Evolutionary conservation across 2,797 vertebrate genomes (phyloP).

Genomic region (Aldrovandia affinis): DNA sequence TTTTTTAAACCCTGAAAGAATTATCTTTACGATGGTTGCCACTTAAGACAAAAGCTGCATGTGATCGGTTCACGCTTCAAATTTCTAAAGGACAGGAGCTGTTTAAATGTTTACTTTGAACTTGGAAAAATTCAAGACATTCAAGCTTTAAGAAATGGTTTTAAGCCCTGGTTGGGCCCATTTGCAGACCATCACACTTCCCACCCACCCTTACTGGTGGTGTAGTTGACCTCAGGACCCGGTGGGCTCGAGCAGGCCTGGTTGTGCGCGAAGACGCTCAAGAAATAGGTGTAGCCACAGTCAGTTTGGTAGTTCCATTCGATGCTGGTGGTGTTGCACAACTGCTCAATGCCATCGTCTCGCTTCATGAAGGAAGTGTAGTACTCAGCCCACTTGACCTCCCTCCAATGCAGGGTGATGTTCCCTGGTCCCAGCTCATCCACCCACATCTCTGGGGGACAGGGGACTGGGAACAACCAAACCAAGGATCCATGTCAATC

Average conservation of each 20-base stretch:
- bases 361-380: constrained; percentile 88
- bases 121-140: too few relatives aligned
- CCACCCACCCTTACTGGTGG: constrained; percentile 76
- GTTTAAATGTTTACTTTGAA: too few relatives aligned
- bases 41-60: too few relatives aligned
- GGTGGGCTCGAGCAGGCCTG: constrained; percentile 81
- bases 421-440: constrained; percentile 73
- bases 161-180: background rate
- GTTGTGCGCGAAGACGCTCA: constrained; percentile 88
- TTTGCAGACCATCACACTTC: background rate
- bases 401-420: constrained; percentile 81
- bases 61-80: too few relatives aligned
- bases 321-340: constrained; percentile 84
- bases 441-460: constrained; percentile 79
- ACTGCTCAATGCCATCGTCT: constrained; percentile 82
- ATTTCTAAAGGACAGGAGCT: too few relatives aligned
- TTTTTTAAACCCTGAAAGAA: too few relatives aligned
- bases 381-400: constrained; percentile 72
- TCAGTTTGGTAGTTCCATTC: constrained; percentile 78
- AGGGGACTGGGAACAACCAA: constrained; percentile 75
- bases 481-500: background rate
- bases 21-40: too few relatives aligned
- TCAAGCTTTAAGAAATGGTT: too few relatives aligned
- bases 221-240: constrained; percentile 82
- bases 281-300: constrained; percentile 89